Conservation (phyloP, 2,797 vertebrate species). For the Loris lydekkerianus region DNA sequence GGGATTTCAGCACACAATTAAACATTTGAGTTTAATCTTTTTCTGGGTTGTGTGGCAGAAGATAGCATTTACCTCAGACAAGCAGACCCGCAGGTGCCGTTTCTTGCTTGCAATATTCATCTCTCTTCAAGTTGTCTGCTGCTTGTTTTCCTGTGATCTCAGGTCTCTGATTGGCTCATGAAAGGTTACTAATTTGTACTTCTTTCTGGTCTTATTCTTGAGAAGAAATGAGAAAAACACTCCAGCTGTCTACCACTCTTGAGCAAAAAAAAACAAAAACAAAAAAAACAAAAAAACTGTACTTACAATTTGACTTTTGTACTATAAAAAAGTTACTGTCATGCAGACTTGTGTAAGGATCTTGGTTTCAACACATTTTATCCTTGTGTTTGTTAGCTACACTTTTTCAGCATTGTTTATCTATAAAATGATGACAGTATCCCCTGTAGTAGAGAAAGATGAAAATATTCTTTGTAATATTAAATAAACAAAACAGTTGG, state of each 20-base stretch:
- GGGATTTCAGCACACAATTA: neutral
- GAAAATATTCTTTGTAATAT: neutral
- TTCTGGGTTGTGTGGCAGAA: too few species aligned
- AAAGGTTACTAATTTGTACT: neutral
- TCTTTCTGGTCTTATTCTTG: neutral
- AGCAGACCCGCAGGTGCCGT: neutral
- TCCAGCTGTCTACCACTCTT: neutral
- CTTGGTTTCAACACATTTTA: neutral
- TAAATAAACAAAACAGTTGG: neutral
- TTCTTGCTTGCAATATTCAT: neutral
- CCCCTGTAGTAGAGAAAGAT: neutral
- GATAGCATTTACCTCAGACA: neutral
- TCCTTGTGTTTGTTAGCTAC: neutral
- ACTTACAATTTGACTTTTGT: neutral
- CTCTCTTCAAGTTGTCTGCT: neutral
- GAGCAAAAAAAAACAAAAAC: neutral
- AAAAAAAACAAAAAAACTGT: neutral
- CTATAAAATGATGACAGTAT: neutral
- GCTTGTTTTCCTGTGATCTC: neutral
- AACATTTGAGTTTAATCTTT: neutral
- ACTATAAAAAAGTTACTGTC: neutral
- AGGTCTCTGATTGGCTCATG: neutral
- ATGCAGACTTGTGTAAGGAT: neutral
- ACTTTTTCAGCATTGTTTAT: neutral
- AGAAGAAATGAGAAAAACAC: neutral